These are phyloP conservation scores for Aproaerema taeniolella DNA, from an alignment of 2,888 invertebrate species.

Conservation along the genomic window DNA sequence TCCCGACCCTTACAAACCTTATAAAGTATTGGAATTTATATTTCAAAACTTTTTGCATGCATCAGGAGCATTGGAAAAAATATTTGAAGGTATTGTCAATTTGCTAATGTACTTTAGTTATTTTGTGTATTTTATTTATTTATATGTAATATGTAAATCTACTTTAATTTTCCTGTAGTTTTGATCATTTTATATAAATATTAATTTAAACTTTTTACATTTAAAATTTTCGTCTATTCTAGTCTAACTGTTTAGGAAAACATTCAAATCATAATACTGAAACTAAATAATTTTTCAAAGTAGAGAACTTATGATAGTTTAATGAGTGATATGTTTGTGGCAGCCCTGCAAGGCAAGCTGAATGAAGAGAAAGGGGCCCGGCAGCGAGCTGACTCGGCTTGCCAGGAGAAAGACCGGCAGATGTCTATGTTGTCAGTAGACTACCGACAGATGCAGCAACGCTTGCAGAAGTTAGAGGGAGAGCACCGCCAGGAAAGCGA, in stretches of 20 bases:
- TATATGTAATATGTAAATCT: too few relatives aligned
- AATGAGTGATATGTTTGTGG: too few relatives aligned
- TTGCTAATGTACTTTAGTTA: slow-evolving; percentile 58
- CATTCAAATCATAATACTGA: too few relatives aligned
- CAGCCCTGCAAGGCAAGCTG: slow-evolving; percentile 93
- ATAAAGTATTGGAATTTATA: too few relatives aligned
- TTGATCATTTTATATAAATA: not conserved
- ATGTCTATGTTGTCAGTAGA: slow-evolving; percentile 97
- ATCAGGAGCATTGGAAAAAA: slow-evolving; percentile 82
- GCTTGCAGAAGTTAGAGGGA: slow-evolving; percentile 93
- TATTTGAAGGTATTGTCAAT: slow-evolving; percentile 80
- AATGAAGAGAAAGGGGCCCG: slow-evolving; percentile 93
- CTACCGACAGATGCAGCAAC: slow-evolving; percentile 94
- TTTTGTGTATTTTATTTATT: slow-evolving; percentile 17
- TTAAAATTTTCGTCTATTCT: too few relatives aligned
- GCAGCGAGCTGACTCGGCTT: slow-evolving; percentile 90
- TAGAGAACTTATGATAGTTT: too few relatives aligned
- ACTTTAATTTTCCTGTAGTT: too few relatives aligned
- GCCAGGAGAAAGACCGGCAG: slow-evolving; percentile 95
- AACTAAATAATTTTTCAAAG: too few relatives aligned
- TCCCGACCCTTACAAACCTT: slow-evolving; percentile 33
- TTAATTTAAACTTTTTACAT: too few relatives aligned
- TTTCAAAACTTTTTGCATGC: slow-evolving; percentile 72
- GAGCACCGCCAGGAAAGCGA: slow-evolving; percentile 93
- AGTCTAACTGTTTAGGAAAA: too few relatives aligned